Evolutionary conservation across 2,113 vertebrate species (phyloP).

Genomic region (Petrocephalus zakoni): DNA sequence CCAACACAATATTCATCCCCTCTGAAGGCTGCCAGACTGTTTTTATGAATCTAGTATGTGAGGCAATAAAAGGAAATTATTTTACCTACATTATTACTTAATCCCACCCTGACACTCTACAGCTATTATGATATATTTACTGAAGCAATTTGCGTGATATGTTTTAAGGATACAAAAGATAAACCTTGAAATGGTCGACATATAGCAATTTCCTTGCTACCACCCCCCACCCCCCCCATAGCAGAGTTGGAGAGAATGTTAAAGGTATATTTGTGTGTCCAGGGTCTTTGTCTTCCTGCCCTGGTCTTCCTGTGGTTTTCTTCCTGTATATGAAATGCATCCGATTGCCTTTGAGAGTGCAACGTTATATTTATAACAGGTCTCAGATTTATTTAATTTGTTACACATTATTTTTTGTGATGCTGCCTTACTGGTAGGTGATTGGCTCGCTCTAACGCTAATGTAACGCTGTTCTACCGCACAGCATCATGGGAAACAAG

Average conservation of each 20-base stretch:
- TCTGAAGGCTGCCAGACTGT: slow-evolving; percentile 3
- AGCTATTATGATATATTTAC: not conserved
- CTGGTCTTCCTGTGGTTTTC: not conserved
- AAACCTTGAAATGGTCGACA: not conserved
- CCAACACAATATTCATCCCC: slow-evolving; percentile 46
- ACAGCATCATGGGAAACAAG: not conserved
- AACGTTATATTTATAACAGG: not conserved
- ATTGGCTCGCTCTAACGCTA: not conserved
- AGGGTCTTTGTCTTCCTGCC: not conserved
- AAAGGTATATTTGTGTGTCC: not conserved
- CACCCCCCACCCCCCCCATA: too few species aligned
- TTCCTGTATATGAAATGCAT: not conserved
- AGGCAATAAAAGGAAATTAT: slow-evolving; percentile 50
- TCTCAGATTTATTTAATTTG: not conserved
- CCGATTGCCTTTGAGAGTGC: slow-evolving; percentile 1
- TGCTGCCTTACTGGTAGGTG: not conserved
- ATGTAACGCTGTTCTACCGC: not conserved
- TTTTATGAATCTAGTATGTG: slow-evolving; percentile 41
- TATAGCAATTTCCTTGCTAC: not conserved
- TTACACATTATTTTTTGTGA: not conserved
- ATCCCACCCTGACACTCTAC: not conserved
- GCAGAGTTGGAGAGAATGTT: not conserved
- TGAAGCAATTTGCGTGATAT: not conserved
- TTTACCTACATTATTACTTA: slow-evolving; percentile 19
- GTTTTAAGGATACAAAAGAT: not conserved